Evolutionary conservation across 2,113 vertebrate species (phyloP).

Genomic region (Lipophrys pholis): DNA sequence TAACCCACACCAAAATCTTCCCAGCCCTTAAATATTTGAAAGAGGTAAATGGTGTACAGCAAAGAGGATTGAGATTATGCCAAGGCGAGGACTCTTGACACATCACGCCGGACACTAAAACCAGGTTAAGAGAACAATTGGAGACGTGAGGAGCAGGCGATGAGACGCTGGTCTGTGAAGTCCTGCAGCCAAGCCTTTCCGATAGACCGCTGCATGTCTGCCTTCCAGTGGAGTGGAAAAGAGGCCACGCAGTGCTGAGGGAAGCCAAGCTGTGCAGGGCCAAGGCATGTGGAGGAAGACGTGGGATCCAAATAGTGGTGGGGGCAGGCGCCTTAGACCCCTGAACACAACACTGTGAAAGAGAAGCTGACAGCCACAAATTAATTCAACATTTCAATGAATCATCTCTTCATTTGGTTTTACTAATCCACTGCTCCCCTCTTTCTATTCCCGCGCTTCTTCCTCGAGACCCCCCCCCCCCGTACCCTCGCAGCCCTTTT

Average conservation of each 20-base stretch:
- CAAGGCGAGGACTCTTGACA: background rate
- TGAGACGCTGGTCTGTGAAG: conserved; percentile 60
- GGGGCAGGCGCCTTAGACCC: conserved; percentile 33
- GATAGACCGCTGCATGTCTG: conserved; percentile 71
- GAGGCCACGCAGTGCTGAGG: conserved; percentile 46
- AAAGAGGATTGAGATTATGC: conserved; percentile 20
- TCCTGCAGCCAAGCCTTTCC: conserved; percentile 72
- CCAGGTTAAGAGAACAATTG: conserved; percentile 58
- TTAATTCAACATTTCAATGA: conserved; percentile 69
- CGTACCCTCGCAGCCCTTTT: background rate
- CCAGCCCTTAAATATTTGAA: conserved; percentile 16
- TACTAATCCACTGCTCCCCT: conserved; percentile 50
- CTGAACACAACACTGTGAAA: conserved; percentile 59
- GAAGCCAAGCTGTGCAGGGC: conserved; percentile 54
- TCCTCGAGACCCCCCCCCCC: conserved; percentile 2
- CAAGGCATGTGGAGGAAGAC: conserved; percentile 60
- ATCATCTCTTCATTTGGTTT: conserved; percentile 72
- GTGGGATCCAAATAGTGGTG: conserved; percentile 41
- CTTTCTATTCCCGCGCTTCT: conserved; percentile 2
- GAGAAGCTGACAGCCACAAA: conserved; percentile 68
- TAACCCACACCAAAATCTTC: conserved; percentile 40
- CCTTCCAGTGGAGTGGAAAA: conserved; percentile 72
- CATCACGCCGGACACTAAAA: conserved; percentile 53
- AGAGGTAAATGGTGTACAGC: conserved; percentile 42
- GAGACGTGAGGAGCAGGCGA: conserved; percentile 50